These are phyloP conservation scores for Mesorhabditis spiculigera DNA, from an alignment of 2,888 invertebrate genomes.

Conservation along the genomic window DNA sequence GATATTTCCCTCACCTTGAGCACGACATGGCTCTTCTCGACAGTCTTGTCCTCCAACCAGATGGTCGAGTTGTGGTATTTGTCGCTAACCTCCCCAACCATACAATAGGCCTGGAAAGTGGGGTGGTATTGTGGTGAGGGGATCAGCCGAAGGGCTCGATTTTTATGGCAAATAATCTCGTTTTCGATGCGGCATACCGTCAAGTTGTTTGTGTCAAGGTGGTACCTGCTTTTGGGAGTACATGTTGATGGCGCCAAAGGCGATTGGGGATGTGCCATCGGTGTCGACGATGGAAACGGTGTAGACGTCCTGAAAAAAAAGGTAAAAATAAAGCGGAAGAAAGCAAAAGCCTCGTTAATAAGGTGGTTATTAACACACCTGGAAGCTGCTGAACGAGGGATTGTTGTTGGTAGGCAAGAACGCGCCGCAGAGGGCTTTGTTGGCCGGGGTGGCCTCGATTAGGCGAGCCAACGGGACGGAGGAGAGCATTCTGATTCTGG, in stretches of 20 bases:
- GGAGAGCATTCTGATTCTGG: constrained; percentile 15
- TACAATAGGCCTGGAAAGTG: constrained; percentile 44
- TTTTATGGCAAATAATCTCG: neutral
- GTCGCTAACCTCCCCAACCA: constrained; percentile 40
- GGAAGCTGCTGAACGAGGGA: constrained; percentile 31
- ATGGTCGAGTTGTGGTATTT: constrained; percentile 40
- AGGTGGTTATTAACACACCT: constrained; percentile 8
- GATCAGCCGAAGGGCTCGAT: neutral
- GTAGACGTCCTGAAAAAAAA: constrained; percentile 23
- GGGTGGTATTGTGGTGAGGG: neutral
- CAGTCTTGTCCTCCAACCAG: constrained; percentile 32
- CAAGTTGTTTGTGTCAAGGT: neutral
- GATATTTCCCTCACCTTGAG: constrained; percentile 24
- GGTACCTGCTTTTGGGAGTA: constrained; percentile 41
- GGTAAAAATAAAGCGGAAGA: neutral
- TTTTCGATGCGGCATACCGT: neutral
- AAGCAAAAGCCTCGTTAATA: neutral
- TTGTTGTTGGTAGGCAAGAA: constrained; percentile 54
- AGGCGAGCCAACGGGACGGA: constrained; percentile 18
- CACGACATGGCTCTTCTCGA: constrained; percentile 25
- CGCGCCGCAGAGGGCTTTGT: constrained; percentile 36
- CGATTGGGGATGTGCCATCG: constrained; percentile 33
- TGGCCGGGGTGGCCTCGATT: constrained; percentile 29
- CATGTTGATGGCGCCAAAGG: constrained; percentile 46
- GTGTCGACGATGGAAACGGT: constrained; percentile 41